phyloP scores from a whole-genome alignment of 2,888 invertebrate genomes.

The Oligia strigilis region DNA sequence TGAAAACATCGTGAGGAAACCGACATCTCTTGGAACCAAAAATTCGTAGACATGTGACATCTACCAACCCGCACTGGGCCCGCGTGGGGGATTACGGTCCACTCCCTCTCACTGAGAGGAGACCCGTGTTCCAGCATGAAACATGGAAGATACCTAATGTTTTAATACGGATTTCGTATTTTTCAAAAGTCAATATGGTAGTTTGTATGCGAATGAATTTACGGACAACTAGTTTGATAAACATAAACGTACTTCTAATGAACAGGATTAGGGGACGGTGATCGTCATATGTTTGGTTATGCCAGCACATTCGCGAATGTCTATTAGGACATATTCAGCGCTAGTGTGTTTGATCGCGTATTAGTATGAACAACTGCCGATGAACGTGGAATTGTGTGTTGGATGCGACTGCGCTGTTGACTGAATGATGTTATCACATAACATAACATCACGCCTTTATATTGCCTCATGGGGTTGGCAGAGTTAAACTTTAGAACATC shows the following conservation, averaged over 20 bases:
- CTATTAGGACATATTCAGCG: slow-evolving; percentile 23
- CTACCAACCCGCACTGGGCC: neutral
- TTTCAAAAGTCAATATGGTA: neutral
- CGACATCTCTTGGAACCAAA: neutral
- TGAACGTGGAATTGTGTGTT: neutral
- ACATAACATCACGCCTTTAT: neutral
- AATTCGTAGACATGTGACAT: neutral
- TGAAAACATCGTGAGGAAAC: neutral
- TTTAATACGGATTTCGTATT: neutral
- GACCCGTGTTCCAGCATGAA: neutral
- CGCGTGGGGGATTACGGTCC: neutral
- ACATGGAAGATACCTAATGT: neutral
- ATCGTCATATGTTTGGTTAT: slow-evolving; percentile 35
- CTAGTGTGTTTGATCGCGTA: slow-evolving; percentile 18
- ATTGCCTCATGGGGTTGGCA: no score
- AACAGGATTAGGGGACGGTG: slow-evolving; percentile 33
- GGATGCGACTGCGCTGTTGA: neutral
- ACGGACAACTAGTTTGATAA: neutral
- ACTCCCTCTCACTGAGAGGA: neutral
- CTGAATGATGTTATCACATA: neutral
- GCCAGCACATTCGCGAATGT: slow-evolving; percentile 9
- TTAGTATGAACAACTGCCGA: slow-evolving; percentile 15
- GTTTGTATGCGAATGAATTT: slow-evolving; percentile 1
- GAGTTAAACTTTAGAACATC: no score
- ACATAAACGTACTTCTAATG: slow-evolving; percentile 17